phyloP scores from a whole-genome alignment of 2,888 invertebrate genomes.

The Drosophila peninsularis region DNA sequence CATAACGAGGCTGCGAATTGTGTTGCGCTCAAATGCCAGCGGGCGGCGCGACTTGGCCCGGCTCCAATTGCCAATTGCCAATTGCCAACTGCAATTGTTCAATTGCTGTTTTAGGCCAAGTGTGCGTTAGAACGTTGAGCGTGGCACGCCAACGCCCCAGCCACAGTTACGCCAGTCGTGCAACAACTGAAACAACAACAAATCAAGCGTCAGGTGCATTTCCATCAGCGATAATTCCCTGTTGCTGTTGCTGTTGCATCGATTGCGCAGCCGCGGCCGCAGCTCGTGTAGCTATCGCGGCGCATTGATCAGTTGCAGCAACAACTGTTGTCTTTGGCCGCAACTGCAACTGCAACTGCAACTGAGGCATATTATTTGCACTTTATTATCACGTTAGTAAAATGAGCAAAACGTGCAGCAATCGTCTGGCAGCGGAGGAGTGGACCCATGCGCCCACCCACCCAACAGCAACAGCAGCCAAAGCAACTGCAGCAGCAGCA shows the following conservation, averaged over 20 bases:
- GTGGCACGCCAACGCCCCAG: constrained; percentile 62
- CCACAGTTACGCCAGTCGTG: constrained; percentile 49
- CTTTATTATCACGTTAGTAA: constrained; percentile 85
- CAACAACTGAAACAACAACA: constrained; percentile 53
- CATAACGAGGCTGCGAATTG: constrained; percentile 67
- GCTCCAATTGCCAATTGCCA: constrained; percentile 2
- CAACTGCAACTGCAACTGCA: constrained; percentile 57
- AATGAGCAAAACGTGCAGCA: constrained; percentile 82
- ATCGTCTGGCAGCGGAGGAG: constrained; percentile 31
- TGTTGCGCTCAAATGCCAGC: constrained; percentile 17
- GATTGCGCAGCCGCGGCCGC: constrained; percentile 50
- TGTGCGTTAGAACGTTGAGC: constrained; percentile 66
- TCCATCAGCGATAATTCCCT: constrained; percentile 81
- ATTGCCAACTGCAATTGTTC: constrained; percentile 3
- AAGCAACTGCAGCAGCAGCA: constrained; percentile 4
- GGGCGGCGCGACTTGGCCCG: constrained; percentile 22
- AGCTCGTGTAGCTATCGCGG: constrained; percentile 50
- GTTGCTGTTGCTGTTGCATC: constrained; percentile 54
- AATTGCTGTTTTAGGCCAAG: constrained; percentile 20
- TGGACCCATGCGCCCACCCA: constrained; percentile 47
- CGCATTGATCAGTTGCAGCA: constrained; percentile 51
- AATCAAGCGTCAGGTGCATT: constrained; percentile 83
- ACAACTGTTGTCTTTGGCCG: constrained; percentile 68
- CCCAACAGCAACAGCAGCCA: constrained; percentile 27
- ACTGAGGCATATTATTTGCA: constrained; percentile 84